phyloP scores from a whole-genome alignment of 2,113 vertebrate genomes.

The Corvus moneduloides region DNA sequence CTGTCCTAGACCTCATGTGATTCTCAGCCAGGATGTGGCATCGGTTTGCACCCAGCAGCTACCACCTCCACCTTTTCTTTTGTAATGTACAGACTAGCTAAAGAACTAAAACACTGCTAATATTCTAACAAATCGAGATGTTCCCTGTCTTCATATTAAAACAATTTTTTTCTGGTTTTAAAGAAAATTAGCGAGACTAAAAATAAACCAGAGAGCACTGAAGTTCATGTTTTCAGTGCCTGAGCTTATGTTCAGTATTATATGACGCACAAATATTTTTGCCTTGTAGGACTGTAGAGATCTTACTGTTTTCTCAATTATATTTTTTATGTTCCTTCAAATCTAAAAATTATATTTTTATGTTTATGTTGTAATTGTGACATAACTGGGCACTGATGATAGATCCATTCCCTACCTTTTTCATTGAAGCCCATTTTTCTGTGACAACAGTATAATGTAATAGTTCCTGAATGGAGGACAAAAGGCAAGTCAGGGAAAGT shows the following conservation, averaged over 20 bases:
- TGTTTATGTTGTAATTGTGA: neutral
- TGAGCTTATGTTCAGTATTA: neutral
- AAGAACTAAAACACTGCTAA: neutral
- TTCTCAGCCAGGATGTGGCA: neutral
- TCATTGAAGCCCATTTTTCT: neutral
- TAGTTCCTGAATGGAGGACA: neutral
- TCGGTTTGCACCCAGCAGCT: neutral
- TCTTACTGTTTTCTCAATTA: neutral
- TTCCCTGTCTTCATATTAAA: neutral
- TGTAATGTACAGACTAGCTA: neutral
- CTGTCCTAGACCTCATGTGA: accelerated
- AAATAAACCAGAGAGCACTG: neutral
- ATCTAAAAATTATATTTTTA: neutral
- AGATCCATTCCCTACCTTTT: neutral
- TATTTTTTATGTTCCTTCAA: neutral
- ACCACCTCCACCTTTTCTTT: neutral
- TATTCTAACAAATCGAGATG: neutral
- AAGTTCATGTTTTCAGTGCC: neutral
- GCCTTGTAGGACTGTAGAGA: neutral
- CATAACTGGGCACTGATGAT: neutral
- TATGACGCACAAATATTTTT: neutral
- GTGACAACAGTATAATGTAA: neutral
- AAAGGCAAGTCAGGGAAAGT: neutral
- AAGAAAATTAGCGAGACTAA: neutral
- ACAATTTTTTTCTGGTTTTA: neutral